A percentile compares a stretch with the other conserved stretches of the same genome.
Conservation (phyloP, 2,888 invertebrate genomes). For the Clanis bilineata region DNA sequence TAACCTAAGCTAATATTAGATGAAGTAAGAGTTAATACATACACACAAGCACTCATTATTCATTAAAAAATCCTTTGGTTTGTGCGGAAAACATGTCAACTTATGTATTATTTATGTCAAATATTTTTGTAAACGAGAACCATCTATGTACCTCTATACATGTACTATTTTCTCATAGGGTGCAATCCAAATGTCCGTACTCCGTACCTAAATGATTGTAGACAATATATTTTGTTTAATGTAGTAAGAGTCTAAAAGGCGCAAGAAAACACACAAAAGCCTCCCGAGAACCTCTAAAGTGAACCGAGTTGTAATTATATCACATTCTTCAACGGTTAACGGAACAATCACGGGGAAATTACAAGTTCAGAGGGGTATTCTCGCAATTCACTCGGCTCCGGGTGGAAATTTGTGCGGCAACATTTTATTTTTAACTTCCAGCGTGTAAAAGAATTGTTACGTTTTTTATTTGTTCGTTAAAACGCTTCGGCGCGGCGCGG, state of each 20-base stretch:
- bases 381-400: conserved; percentile 34
- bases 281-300: conserved; percentile 48
- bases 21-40: no score
- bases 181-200: neutral
- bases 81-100: no score
- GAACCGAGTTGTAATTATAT: conserved; percentile 63
- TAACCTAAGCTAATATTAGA: no score
- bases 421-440: conserved; percentile 12
- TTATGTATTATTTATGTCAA: no score
- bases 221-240: neutral
- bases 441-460: neutral
- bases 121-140: no score
- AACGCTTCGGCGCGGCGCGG: neutral
- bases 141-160: no score
- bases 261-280: conserved; percentile 41
- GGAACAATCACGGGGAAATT: conserved; percentile 70
- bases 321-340: conserved; percentile 65
- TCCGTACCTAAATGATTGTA: neutral
- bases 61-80: no score
- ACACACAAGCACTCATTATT: no score
- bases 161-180: no score
- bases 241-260: conserved; percentile 35
- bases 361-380: conserved; percentile 54
- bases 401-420: conserved; percentile 10
- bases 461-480: conserved; percentile 4